These are phyloP conservation scores for Aphelinus atriplicis DNA, from an alignment of 1,140 invertebrate species.

Conservation along the genomic window DNA sequence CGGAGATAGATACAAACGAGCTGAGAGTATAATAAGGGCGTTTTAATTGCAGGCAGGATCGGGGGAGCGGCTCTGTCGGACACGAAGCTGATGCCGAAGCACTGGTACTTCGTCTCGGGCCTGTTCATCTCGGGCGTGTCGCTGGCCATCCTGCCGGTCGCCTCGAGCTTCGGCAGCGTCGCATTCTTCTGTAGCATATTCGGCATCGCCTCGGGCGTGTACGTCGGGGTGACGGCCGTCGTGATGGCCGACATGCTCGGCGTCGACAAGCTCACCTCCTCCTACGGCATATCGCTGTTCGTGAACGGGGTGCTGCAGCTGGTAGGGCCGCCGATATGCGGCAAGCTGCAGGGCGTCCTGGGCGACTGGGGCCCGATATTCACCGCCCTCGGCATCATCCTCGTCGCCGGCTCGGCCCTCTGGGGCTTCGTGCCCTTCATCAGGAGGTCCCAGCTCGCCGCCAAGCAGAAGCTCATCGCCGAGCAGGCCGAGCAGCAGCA, in stretches of 20 bases:
- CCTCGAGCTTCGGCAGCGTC: slow-evolving; percentile 66
- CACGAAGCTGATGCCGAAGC: slow-evolving; percentile 76
- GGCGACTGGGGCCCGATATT: slow-evolving; percentile 77
- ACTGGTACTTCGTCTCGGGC: slow-evolving; percentile 83
- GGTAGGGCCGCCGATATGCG: slow-evolving; percentile 82
- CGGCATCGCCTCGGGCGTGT: slow-evolving; percentile 84
- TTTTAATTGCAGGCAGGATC: slow-evolving; percentile 64
- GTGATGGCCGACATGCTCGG: slow-evolving; percentile 88
- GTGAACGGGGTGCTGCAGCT: slow-evolving; percentile 84
- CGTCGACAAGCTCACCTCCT: slow-evolving; percentile 82
- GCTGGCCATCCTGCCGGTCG: slow-evolving; percentile 75
- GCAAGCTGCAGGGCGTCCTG: slow-evolving; percentile 72
- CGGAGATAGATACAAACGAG: too few species aligned
- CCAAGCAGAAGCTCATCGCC: background rate
- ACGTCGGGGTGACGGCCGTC: slow-evolving; percentile 84
- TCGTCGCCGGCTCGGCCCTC: slow-evolving; percentile 77
- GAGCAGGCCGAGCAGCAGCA: background rate
- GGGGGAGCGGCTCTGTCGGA: slow-evolving; percentile 85
- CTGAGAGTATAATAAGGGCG: too few species aligned
- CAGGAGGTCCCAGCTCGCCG: slow-evolving; percentile 57
- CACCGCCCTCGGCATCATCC: slow-evolving; percentile 74
- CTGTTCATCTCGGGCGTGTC: slow-evolving; percentile 79
- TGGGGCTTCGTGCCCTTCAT: slow-evolving; percentile 82
- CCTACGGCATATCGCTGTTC: slow-evolving; percentile 86
- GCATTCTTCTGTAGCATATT: slow-evolving; percentile 79